phyloP scores from a whole-genome alignment of 1,140 invertebrate genomes.

The Drosophila bocki region DNA sequence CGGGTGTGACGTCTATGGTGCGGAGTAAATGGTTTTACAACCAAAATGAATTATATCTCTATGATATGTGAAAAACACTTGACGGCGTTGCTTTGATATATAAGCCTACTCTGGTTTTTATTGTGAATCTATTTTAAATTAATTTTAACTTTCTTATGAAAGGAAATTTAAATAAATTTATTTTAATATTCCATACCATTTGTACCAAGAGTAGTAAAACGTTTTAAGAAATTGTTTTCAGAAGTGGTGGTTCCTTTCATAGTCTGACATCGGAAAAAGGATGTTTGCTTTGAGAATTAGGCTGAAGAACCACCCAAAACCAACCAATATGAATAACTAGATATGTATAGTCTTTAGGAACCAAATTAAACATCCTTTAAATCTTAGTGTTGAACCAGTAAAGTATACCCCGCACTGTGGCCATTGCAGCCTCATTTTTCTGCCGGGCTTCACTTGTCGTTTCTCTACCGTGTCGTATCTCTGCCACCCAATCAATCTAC shows the following conservation, averaged over 20 bases:
- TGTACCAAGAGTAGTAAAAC: too few species aligned
- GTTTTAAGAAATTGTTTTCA: too few species aligned
- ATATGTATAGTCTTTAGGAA: not conserved
- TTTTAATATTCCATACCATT: too few species aligned
- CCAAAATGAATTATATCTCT: not conserved
- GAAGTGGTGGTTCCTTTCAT: too few species aligned
- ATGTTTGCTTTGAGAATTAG: not conserved
- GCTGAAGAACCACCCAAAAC: not conserved
- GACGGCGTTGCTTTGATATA: not conserved
- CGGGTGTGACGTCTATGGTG: conserved; percentile 2
- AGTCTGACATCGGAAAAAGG: too few species aligned
- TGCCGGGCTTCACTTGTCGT: not conserved
- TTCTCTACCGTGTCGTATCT: conserved; percentile 4
- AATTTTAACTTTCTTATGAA: too few species aligned
- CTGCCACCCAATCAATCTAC: conserved; percentile 9
- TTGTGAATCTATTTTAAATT: too few species aligned
- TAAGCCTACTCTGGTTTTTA: not conserved
- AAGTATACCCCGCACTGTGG: not conserved
- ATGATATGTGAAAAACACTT: not conserved
- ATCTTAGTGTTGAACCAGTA: not conserved
- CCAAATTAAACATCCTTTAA: not conserved
- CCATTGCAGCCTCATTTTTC: not conserved
- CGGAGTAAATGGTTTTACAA: conserved; percentile 1
- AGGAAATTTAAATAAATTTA: too few species aligned
- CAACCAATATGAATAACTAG: too few species aligned